phyloP scores from a whole-genome alignment of 2,113 vertebrate genomes.

The Dipodomys stephensi region DNA sequence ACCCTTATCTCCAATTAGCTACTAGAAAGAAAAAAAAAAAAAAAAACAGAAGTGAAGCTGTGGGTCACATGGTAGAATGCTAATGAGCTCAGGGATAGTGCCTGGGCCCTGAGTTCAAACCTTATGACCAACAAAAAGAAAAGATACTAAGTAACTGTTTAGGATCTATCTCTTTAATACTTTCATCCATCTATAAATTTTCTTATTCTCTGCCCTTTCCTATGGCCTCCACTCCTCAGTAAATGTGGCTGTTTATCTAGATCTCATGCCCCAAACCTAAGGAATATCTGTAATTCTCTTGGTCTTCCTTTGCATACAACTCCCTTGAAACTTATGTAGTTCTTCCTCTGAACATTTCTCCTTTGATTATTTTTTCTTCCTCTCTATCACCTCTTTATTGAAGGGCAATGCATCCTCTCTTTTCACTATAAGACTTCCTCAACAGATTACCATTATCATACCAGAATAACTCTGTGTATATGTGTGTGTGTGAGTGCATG shows the following conservation, averaged over 20 bases:
- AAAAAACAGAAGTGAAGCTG: too few relatives aligned
- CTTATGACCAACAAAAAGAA: too few relatives aligned
- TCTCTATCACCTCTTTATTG: neutral
- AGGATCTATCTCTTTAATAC: neutral
- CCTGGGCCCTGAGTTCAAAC: too few relatives aligned
- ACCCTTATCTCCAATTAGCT: too few relatives aligned
- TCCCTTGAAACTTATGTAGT: neutral
- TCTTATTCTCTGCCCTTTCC: neutral
- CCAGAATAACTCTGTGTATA: neutral
- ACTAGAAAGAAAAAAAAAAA: too few relatives aligned
- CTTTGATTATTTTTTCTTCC: neutral
- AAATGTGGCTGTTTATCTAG: neutral
- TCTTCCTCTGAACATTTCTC: neutral
- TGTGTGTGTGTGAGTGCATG: too few relatives aligned
- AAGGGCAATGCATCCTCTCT: neutral
- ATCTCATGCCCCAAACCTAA: neutral
- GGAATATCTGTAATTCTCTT: constrained; percentile 30
- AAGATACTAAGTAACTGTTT: constrained; percentile 6
- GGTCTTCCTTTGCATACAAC: neutral
- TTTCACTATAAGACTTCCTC: neutral
- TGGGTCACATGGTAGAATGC: too few relatives aligned
- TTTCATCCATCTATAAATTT: constrained; percentile 6
- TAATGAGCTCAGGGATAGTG: too few relatives aligned
- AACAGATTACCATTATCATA: neutral
- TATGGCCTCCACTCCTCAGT: neutral